Evolutionary conservation across 2,797 vertebrate species (phyloP).

Genomic region (Semotilus atromaculatus): DNA sequence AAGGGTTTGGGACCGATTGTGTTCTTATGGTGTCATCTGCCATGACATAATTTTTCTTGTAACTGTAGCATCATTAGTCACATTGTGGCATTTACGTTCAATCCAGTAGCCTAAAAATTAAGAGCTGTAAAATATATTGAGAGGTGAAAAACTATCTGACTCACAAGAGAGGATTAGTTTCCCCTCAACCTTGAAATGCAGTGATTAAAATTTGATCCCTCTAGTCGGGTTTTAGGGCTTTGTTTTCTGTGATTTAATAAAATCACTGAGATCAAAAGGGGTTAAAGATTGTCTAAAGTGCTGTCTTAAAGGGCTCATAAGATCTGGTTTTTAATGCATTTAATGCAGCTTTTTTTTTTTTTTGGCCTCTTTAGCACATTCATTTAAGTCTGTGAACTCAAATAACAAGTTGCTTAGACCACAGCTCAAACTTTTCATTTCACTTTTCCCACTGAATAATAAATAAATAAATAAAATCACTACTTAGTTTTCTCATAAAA

Average conservation of each 20-base stretch:
- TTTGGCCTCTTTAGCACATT: neutral
- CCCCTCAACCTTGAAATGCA: neutral
- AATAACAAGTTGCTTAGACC: neutral
- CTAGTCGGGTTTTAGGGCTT: neutral
- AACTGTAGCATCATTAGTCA: neutral
- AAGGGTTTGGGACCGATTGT: neutral
- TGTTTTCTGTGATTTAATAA: conserved; percentile 13
- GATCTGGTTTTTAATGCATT: neutral
- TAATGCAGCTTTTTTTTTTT: no score
- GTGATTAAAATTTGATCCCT: neutral
- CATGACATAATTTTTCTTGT: neutral
- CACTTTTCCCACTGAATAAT: neutral
- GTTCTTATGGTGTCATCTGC: neutral
- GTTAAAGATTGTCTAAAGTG: conserved; percentile 12
- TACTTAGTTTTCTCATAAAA: no score
- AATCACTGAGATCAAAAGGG: neutral
- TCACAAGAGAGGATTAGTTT: neutral
- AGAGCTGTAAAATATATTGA: neutral
- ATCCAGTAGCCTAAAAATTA: neutral
- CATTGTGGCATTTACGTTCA: neutral
- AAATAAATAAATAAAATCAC: neutral
- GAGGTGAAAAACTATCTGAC: neutral
- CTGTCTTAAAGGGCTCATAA: neutral
- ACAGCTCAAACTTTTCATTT: neutral
- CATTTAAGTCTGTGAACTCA: neutral